A percentile compares a stretch with the other conserved stretches of the same genome.
Evolutionary conservation across 2,888 invertebrate species (phyloP).

Genomic region (Xestobium rufovillosum): DNA sequence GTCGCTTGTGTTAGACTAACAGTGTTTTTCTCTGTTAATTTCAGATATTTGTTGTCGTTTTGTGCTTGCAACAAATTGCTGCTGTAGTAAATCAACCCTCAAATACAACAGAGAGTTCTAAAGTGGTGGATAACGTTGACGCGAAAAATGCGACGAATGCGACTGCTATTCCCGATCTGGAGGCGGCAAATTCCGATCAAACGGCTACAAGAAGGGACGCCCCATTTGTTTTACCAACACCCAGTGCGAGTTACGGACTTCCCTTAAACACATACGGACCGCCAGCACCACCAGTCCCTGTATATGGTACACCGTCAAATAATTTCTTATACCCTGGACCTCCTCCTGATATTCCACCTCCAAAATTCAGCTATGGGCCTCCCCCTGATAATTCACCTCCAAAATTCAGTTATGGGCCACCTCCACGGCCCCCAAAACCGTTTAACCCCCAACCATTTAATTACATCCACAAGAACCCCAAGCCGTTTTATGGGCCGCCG

Average conservation of each 20-base stretch:
- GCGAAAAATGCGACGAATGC: too few species aligned
- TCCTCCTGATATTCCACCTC: constrained; percentile 40
- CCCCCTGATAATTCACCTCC: constrained; percentile 25
- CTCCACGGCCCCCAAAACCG: constrained; percentile 29
- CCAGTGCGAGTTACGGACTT: constrained; percentile 49
- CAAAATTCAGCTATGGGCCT: background rate
- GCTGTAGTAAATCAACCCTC: too few species aligned
- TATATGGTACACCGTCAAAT: constrained; percentile 48
- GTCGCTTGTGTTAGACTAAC: too few species aligned
- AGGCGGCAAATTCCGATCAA: constrained; percentile 33
- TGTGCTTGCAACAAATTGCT: too few species aligned
- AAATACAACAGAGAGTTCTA: too few species aligned
- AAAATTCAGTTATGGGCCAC: constrained; percentile 28
- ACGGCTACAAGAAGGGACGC: constrained; percentile 38
- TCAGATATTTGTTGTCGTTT: too few species aligned
- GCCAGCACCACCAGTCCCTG: constrained; percentile 44
- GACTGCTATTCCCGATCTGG: constrained; percentile 28
- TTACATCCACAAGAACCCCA: constrained; percentile 28
- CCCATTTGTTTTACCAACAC: constrained; percentile 49
- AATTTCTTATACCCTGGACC: constrained; percentile 44
- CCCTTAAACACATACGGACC: constrained; percentile 40
- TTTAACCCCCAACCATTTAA: constrained; percentile 21
- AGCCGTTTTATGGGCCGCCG: constrained; percentile 44
- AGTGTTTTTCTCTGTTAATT: too few species aligned
- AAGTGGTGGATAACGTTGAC: too few species aligned